Conservation (phyloP, 2,797 vertebrate species). For the Neostethus bicornis region DNA sequence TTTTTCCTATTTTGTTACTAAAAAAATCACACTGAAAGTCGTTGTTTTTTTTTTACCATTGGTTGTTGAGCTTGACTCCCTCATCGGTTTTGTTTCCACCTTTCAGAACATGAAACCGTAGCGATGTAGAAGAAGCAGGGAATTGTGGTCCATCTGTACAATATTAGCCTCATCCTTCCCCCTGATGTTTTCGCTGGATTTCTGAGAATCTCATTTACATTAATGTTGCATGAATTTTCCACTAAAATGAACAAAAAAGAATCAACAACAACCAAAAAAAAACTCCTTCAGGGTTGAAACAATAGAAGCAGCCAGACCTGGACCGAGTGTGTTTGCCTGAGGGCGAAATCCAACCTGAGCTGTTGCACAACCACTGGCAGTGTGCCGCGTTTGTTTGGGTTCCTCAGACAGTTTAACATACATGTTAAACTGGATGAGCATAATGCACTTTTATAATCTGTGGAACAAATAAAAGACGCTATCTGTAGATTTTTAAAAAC, state of each 20-base stretch:
- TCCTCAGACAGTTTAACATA: conserved; percentile 13
- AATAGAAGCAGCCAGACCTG: conserved; percentile 33
- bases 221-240: conserved; percentile 34
- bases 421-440: conserved; percentile 9
- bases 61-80: conserved; percentile 7
- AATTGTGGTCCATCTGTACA: conserved; percentile 40
- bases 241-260: conserved; percentile 25
- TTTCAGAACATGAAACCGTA: conserved; percentile 20
- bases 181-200: conserved; percentile 28
- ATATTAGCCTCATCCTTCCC: conserved; percentile 26
- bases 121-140: not conserved
- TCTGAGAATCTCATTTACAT: conserved; percentile 37
- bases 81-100: conserved; percentile 4
- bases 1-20: not conserved
- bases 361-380: conserved; percentile 41
- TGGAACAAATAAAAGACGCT: not conserved
- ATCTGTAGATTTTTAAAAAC: not conserved
- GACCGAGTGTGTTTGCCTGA: conserved; percentile 31
- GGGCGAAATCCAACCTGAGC: conserved; percentile 33
- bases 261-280: conserved; percentile 19
- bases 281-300: conserved; percentile 46
- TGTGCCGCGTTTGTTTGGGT: conserved; percentile 15
- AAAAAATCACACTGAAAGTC: conserved; percentile 19
- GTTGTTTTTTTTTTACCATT: conserved; percentile 12
- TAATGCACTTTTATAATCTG: not conserved